Percentiles rank a stretch among this genome's conserved stretches.
phyloP scores from a whole-genome alignment of 2,113 vertebrate genomes.

The Phalacrocorax brasilianus region DNA sequence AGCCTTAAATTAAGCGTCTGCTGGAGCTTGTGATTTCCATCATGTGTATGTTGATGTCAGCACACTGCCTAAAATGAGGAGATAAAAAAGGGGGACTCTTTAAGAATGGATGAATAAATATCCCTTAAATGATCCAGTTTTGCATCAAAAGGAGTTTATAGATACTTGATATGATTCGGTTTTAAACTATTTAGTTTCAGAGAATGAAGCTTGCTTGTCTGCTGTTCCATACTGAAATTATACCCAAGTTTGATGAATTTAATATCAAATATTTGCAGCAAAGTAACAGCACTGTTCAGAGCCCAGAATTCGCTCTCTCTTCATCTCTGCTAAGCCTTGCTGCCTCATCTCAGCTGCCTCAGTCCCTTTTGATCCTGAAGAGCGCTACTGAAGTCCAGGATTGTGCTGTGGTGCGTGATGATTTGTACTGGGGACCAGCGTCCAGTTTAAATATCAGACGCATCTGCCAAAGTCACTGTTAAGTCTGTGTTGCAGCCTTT shows the following conservation, averaged over 20 bases:
- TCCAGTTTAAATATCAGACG: neutral
- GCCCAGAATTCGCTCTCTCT: neutral
- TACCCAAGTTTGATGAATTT: neutral
- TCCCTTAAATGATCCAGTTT: neutral
- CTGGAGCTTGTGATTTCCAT: slow-evolving; percentile 20
- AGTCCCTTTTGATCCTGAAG: neutral
- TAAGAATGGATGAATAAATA: slow-evolving; percentile 14
- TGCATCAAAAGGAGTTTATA: neutral
- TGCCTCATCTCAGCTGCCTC: neutral
- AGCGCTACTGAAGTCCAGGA: neutral
- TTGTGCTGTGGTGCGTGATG: neutral
- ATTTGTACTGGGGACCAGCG: neutral
- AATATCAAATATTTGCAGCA: neutral
- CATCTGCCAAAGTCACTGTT: neutral
- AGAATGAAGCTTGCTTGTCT: neutral
- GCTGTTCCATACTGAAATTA: neutral
- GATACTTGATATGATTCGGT: neutral
- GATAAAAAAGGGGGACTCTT: neutral
- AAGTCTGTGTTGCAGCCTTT: neutral
- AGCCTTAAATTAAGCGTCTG: slow-evolving; percentile 46
- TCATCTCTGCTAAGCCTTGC: neutral
- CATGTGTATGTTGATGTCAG: slow-evolving; percentile 28
- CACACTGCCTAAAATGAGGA: slow-evolving; percentile 2
- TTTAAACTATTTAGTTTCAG: neutral
- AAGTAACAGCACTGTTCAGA: neutral